Evolutionary conservation across 2,797 vertebrate species (phyloP).

Genomic region (Sebastes nivosus): DNA sequence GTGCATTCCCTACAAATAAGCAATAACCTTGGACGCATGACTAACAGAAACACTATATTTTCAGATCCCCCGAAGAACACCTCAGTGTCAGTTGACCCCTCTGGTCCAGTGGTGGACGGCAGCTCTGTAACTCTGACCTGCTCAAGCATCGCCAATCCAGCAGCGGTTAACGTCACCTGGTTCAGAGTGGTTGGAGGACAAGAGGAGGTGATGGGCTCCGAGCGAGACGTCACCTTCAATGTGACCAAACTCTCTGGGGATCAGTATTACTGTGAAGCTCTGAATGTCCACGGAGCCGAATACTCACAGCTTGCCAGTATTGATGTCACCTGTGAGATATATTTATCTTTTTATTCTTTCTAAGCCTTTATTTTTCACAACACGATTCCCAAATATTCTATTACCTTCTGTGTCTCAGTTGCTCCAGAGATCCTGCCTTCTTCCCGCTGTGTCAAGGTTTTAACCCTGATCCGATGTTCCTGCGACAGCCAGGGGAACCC

Average conservation of each 20-base stretch:
- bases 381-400: neutral
- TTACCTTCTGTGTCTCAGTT: constrained; percentile 54
- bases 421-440: constrained; percentile 69
- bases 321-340: constrained; percentile 69
- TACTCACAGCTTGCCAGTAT: constrained; percentile 34
- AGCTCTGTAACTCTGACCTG: constrained; percentile 73
- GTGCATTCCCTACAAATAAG: neutral
- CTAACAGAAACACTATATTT: constrained; percentile 5
- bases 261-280: constrained; percentile 62
- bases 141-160: constrained; percentile 54
- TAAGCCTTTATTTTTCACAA: neutral
- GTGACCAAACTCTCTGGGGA: constrained; percentile 67
- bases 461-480: constrained; percentile 55
- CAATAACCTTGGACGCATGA: neutral
- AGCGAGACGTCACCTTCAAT: constrained; percentile 56
- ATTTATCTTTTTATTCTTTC: neutral
- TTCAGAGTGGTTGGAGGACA: constrained; percentile 38
- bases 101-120: constrained; percentile 59
- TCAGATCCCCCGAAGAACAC: constrained; percentile 73
- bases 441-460: constrained; percentile 61
- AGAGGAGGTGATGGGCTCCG: constrained; percentile 45
- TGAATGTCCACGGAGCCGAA: constrained; percentile 66
- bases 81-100: constrained; percentile 25
- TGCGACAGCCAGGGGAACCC: constrained; percentile 79
- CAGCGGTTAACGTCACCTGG: constrained; percentile 62